These are phyloP conservation scores for Phyllostomus discolor DNA, from an alignment of 2,113 vertebrate species.

Conservation along the genomic window DNA sequence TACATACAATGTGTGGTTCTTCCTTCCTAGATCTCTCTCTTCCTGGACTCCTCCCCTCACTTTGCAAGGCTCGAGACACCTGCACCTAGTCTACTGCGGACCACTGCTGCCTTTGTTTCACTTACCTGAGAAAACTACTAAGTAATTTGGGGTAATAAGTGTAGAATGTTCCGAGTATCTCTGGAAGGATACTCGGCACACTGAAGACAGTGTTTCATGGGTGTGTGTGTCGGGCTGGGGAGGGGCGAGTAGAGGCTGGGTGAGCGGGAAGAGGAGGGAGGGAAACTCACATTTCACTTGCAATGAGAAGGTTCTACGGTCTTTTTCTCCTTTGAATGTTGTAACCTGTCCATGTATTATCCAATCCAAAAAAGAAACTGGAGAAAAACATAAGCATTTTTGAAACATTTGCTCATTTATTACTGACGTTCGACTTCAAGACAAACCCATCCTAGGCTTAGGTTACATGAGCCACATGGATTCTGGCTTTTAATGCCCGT, in stretches of 20 bases:
- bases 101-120: background rate
- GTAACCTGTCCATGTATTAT: background rate
- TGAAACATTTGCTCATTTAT: background rate
- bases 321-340: background rate
- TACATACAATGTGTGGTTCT: background rate
- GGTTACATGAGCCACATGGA: background rate
- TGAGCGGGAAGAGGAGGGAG: background rate
- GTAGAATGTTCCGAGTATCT: background rate
- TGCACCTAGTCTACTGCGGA: background rate
- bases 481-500: background rate
- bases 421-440: background rate
- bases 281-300: background rate
- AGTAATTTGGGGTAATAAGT: background rate
- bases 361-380: background rate
- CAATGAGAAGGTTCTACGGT: background rate
- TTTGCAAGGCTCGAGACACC: background rate
- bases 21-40: background rate
- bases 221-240: too few species aligned
- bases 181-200: background rate
- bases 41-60: background rate
- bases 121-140: background rate
- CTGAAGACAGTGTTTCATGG: background rate
- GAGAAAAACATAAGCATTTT: background rate
- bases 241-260: too few species aligned
- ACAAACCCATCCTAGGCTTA: background rate